phyloP scores from a whole-genome alignment of 2,113 vertebrate species.

The Thunnus maccoyii region DNA sequence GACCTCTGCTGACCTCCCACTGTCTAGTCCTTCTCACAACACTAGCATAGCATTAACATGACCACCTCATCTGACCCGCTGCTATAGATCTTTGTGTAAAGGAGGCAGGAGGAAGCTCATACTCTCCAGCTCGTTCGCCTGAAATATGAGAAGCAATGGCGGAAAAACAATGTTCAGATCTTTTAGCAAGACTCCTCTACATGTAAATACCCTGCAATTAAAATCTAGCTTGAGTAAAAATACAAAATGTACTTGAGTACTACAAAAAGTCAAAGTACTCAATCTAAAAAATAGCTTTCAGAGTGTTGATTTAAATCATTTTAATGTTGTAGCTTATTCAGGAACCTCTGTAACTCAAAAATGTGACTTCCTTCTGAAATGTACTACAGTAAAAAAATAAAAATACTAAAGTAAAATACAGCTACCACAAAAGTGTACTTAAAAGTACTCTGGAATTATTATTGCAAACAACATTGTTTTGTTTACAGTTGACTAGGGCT shows the following conservation, averaged over 20 bases:
- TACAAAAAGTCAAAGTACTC: not conserved
- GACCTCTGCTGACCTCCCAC: conserved; percentile 77
- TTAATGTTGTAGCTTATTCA: not conserved
- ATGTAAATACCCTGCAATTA: conserved; percentile 6
- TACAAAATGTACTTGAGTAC: not conserved
- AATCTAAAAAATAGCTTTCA: not conserved
- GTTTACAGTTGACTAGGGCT: not conserved
- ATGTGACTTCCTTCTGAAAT: not conserved
- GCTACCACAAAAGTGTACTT: not conserved
- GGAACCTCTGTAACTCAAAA: not conserved
- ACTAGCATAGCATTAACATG: conserved; percentile 79
- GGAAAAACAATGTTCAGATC: conserved; percentile 7
- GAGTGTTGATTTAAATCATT: not conserved
- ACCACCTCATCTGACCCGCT: conserved; percentile 63
- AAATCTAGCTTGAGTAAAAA: not conserved
- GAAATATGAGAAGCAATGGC: not conserved
- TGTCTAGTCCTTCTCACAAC: conserved; percentile 82
- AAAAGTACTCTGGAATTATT: not conserved
- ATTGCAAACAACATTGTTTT: not conserved
- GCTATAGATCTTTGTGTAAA: conserved; percentile 39
- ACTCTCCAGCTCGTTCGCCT: conserved; percentile 17
- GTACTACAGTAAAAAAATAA: no score
- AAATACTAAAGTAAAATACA: no score
- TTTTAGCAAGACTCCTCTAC: not conserved
- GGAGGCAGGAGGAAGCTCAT: conserved; percentile 38